These are phyloP conservation scores for Scatophagus argus DNA, from an alignment of 2,113 vertebrate species.

Conservation along the genomic window DNA sequence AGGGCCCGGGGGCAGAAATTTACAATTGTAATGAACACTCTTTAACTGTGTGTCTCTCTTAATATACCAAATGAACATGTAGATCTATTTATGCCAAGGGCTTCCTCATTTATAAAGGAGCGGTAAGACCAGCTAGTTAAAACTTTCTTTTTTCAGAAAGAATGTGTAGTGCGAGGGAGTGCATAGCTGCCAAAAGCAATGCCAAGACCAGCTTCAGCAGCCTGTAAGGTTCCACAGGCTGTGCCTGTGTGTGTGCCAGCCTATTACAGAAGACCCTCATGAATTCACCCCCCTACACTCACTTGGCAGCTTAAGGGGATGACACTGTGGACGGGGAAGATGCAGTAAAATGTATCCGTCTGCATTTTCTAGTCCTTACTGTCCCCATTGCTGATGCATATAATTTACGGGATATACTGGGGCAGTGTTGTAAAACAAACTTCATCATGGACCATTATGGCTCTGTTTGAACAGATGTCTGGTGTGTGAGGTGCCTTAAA, in stretches of 20 bases:
- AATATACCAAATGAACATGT: slow-evolving; percentile 96
- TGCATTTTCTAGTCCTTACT: slow-evolving; percentile 59
- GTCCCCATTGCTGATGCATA: slow-evolving; percentile 45
- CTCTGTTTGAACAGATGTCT: slow-evolving; percentile 63
- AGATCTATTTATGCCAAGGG: slow-evolving; percentile 93
- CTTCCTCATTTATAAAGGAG: slow-evolving; percentile 90
- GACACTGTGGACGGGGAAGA: slow-evolving; percentile 57
- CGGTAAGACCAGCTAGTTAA: slow-evolving; percentile 90
- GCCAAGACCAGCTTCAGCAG: slow-evolving; percentile 78
- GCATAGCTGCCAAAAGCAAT: slow-evolving; percentile 80
- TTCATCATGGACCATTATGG: slow-evolving; percentile 67
- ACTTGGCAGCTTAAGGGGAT: slow-evolving; percentile 73
- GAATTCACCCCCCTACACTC: slow-evolving; percentile 72
- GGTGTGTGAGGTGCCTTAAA: slow-evolving; percentile 26
- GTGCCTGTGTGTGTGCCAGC: slow-evolving; percentile 72
- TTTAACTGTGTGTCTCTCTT: slow-evolving; percentile 98
- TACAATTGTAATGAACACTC: slow-evolving; percentile 99
- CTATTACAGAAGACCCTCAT: slow-evolving; percentile 75
- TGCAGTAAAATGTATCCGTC: slow-evolving; percentile 65
- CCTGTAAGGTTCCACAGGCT: slow-evolving; percentile 75
- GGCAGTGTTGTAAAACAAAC: slow-evolving; percentile 70
- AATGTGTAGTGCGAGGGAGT: slow-evolving; percentile 75
- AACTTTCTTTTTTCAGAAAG: slow-evolving; percentile 81
- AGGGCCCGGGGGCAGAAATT: slow-evolving; percentile 96
- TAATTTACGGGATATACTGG: slow-evolving; percentile 64